Evolutionary conservation across 2,113 vertebrate genomes (phyloP).

Genomic region (Urocitellus parryii): DNA sequence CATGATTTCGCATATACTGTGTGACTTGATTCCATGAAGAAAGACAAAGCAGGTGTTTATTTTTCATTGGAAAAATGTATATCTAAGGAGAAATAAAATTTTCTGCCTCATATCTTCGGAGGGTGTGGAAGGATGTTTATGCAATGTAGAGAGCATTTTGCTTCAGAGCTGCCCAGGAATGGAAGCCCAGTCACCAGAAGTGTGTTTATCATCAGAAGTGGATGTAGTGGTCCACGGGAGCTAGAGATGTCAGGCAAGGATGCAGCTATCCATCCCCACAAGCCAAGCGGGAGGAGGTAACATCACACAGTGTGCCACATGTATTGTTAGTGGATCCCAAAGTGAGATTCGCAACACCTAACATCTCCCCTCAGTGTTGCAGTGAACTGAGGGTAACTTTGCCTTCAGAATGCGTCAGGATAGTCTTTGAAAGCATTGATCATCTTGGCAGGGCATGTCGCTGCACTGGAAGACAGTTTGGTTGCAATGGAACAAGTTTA

Average conservation of each 20-base stretch:
- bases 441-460: background rate
- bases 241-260: background rate
- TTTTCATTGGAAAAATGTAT: too few species aligned
- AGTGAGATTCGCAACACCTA: background rate
- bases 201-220: background rate
- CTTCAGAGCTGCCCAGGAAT: background rate
- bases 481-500: background rate
- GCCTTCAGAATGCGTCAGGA: background rate
- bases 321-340: background rate
- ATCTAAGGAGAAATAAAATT: too few species aligned
- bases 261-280: background rate
- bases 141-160: background rate
- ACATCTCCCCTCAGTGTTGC: background rate
- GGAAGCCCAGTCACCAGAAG: background rate
- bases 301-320: background rate
- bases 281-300: fast-evolving
- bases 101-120: background rate
- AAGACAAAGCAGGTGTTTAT: background rate
- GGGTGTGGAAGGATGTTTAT: background rate
- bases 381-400: background rate
- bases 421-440: background rate
- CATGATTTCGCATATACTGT: background rate
- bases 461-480: background rate
- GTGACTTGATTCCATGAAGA: background rate
- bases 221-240: background rate